A percentile compares a stretch with the other conserved stretches of the same genome.
Conservation (phyloP, 2,797 vertebrate species). For the Dryobates pubescens region DNA sequence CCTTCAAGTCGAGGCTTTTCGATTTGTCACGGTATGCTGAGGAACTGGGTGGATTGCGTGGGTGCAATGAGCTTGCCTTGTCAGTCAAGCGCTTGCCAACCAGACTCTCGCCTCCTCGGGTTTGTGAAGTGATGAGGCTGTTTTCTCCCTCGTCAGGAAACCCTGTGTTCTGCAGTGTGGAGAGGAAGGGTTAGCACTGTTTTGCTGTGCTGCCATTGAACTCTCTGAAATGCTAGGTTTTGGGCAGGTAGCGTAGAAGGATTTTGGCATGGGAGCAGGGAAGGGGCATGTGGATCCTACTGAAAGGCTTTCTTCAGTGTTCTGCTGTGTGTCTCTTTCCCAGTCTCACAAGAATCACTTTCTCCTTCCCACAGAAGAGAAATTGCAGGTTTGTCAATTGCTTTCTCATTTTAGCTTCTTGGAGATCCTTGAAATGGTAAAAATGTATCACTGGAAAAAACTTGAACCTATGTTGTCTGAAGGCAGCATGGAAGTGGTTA, state of each 20-base stretch:
- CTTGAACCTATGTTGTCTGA: neutral
- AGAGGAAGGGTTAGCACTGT: fast-evolving
- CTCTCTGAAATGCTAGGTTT: neutral
- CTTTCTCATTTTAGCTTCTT: neutral
- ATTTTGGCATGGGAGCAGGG: neutral
- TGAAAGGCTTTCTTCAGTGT: neutral
- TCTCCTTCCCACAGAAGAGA: neutral
- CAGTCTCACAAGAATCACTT: neutral
- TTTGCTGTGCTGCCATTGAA: neutral
- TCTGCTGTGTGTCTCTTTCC: neutral
- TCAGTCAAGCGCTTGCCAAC: neutral
- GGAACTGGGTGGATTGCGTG: neutral
- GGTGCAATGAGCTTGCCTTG: neutral
- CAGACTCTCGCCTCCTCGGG: fast-evolving
- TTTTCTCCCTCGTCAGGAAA: neutral
- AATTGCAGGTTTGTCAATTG: neutral
- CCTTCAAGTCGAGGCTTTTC: neutral
- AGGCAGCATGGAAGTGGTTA: neutral
- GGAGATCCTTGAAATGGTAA: neutral
- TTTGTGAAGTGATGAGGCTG: neutral
- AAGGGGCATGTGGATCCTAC: fast-evolving
- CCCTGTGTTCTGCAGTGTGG: neutral
- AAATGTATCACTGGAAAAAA: neutral
- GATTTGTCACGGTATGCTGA: neutral
- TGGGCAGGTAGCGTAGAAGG: neutral